These are phyloP conservation scores for Apoda limacodes DNA, from an alignment of 2,888 invertebrate species.

Conservation along the genomic window DNA sequence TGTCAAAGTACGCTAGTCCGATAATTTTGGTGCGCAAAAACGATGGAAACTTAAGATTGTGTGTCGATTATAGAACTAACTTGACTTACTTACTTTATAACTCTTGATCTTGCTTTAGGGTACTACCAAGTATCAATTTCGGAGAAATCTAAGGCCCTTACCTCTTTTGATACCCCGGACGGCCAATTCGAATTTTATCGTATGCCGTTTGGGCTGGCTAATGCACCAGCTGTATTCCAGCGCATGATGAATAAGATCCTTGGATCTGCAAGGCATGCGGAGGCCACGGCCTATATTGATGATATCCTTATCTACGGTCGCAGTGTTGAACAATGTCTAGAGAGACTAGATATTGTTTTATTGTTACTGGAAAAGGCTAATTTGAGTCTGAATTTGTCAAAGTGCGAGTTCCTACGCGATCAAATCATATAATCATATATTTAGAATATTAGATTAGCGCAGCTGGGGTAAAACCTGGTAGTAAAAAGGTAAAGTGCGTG, in stretches of 20 bases:
- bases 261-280: conserved; percentile 8
- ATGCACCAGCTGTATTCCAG: conserved; percentile 33
- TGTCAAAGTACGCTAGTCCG: conserved; percentile 20
- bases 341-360: conserved; percentile 21
- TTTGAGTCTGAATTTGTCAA: conserved; percentile 23
- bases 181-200: conserved; percentile 25
- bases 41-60: conserved; percentile 17
- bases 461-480: conserved; percentile 14
- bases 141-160: conserved; percentile 14
- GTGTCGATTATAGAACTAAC: conserved; percentile 16
- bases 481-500: conserved; percentile 14
- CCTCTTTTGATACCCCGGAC: conserved; percentile 18
- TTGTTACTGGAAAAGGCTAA: conserved; percentile 19
- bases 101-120: conserved; percentile 15
- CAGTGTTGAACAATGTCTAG: conserved; percentile 15
- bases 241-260: conserved; percentile 17
- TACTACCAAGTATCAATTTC: conserved; percentile 21
- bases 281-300: conserved; percentile 20
- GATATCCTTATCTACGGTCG: conserved; percentile 20
- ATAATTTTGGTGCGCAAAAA: conserved; percentile 16
- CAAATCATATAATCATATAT: conserved; percentile 12
- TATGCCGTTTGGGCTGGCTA: no score
- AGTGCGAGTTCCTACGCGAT: conserved; percentile 13
- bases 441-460: conserved; percentile 17
- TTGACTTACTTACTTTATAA: conserved; percentile 15